Base-by-base conservation (phyloP, 2,797 vertebrate species). In the Okamejei kenojei region DNA sequence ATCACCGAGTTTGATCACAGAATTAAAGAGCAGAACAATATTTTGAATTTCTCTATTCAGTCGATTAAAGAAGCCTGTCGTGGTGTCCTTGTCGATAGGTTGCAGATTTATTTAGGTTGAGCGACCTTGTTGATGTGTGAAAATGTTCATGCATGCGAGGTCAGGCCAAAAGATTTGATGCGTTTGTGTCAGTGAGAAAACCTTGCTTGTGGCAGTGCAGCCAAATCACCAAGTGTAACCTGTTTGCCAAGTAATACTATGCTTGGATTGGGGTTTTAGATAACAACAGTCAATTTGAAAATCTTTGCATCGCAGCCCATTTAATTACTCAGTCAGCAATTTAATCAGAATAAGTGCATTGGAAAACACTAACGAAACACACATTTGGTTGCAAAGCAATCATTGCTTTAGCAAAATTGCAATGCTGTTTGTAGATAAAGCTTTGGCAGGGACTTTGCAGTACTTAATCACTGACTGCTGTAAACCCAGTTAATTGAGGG, bases 291-390 rank as follows among this genome's bases (percentile, higher is more conserved):
- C 88, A 91, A 71, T 71, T 71, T 90, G 86, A 71, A 90, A 90
- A 90, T 32, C 61, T 71, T 90, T 90, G 32, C n/a, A 90, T 71
- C 65, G 8, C 29, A 90, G 61, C 32, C 86, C 63, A 90, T 23
- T 26, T 71, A 71, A 90, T 90, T 26, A 71, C 38, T 90, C 63
- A 71, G 17, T 90, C 86, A 71, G 63, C 63, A 90, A 71, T 11
- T 71, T 90, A 71, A 35, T 71, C 19, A 17, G 38, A 90, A 90
- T 90, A 90, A 90, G 71, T 29, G 26, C 63, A 68, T 63, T 19
- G n/a, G 86, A 68, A 90, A 90, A 90, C n/a, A 68, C n/a, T 90
- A 65, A 65, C 32, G 13, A 71, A 38, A 90, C 68, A 90, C 86
- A 71, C 63, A 38, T 90, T 71, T 90, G 35, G 86, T 17, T 35